Evolutionary conservation across 2,888 invertebrate species (phyloP).

Genomic region (Caenorhabditis sp.): DNA sequence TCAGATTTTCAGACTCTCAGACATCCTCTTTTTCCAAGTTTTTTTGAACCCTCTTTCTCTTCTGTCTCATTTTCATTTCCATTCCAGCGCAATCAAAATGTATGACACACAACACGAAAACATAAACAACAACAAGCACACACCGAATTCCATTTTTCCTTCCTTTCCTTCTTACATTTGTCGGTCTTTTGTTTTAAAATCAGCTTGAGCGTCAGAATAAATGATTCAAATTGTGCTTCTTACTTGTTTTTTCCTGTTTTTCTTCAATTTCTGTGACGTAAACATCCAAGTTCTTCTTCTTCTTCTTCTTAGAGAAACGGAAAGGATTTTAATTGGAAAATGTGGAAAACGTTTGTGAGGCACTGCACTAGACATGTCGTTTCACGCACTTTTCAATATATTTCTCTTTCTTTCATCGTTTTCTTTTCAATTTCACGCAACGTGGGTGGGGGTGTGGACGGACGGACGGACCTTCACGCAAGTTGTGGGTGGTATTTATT

Average conservation of each 20-base stretch:
- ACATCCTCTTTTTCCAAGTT: no score
- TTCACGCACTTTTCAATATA: constrained; percentile 22
- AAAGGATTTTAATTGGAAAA: constrained; percentile 13
- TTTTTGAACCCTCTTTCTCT: background rate
- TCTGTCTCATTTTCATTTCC: background rate
- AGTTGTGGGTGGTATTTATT: constrained; percentile 47
- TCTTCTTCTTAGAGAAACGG: no score
- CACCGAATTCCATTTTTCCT: constrained; percentile 6
- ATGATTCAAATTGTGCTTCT: constrained; percentile 56
- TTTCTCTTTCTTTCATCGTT: constrained; percentile 2
- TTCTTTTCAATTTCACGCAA: constrained; percentile 11
- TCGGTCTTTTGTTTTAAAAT: constrained; percentile 41
- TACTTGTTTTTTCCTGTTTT: background rate
- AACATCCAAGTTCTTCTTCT: background rate
- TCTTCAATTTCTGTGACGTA: constrained; percentile 13
- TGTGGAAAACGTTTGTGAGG: constrained; percentile 24
- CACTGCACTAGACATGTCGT: constrained; percentile 43
- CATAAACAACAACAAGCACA: constrained; percentile 7
- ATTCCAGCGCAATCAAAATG: constrained; percentile 25
- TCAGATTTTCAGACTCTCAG: background rate
- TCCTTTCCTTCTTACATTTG: background rate
- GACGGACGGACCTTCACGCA: constrained; percentile 18
- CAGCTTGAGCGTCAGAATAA: constrained; percentile 69
- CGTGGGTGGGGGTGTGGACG: constrained; percentile 31
- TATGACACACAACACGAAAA: constrained; percentile 28